A percentile compares a stretch with the other conserved stretches of the same genome.
Evolutionary conservation across 2,113 vertebrate genomes (phyloP).

Genomic region (Chroicocephalus ridibundus): DNA sequence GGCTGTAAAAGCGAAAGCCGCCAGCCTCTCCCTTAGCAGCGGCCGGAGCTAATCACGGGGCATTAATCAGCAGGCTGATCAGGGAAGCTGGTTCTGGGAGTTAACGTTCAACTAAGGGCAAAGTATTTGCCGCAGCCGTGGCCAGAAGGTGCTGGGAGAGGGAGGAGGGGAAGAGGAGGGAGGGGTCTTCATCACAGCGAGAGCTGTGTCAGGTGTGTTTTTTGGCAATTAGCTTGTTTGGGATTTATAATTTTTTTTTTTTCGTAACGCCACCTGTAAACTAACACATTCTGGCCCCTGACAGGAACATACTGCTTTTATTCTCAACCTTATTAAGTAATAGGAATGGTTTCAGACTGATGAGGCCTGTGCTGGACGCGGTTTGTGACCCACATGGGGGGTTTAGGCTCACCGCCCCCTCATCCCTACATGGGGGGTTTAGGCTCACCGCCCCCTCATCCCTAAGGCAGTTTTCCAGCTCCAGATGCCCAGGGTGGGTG

Average conservation of each 20-base stretch:
- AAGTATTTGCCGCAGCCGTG: neutral
- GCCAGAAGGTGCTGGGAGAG: neutral
- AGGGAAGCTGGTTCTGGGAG: neutral
- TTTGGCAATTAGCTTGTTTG: neutral
- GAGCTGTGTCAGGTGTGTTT: neutral
- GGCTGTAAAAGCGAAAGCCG: neutral
- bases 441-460: rapidly evolving
- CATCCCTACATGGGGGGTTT: neutral
- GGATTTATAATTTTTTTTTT: neutral
- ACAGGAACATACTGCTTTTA: neutral
- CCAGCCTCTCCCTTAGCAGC: neutral
- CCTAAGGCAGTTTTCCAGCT: too few relatives aligned
- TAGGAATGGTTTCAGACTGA: neutral
- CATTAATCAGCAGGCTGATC: neutral
- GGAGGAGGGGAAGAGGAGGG: neutral
- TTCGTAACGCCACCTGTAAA: neutral
- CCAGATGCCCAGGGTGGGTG: neutral
- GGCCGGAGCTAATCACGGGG: neutral
- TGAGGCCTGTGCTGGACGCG: rapidly evolving
- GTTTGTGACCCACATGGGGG: rapidly evolving
- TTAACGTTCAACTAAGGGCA: constrained; percentile 32
- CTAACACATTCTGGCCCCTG: rapidly evolving
- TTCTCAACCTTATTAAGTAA: rapidly evolving
- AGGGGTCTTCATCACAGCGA: rapidly evolving
- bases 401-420: rapidly evolving